These are phyloP conservation scores for Cheilosia soror DNA, from an alignment of 2,888 invertebrate genomes.

Conservation along the genomic window DNA sequence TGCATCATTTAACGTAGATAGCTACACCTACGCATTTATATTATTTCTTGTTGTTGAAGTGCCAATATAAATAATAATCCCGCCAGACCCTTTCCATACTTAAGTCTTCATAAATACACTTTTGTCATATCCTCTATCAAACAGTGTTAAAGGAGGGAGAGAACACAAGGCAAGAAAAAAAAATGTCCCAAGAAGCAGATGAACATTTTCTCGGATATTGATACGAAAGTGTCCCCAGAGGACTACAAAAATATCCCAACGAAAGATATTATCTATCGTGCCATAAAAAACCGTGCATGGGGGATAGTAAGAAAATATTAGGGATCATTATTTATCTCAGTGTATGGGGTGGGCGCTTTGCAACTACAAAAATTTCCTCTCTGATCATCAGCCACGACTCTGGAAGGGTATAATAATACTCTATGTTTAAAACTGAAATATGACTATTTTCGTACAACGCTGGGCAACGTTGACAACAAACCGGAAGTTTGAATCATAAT, in stretches of 20 bases:
- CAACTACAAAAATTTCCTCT: background rate
- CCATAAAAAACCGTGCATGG: constrained; percentile 9
- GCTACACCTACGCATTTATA: background rate
- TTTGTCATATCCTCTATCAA: constrained; percentile 32
- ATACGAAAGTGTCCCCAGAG: constrained; percentile 46
- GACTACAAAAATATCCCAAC: constrained; percentile 19
- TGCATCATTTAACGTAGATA: constrained; percentile 2
- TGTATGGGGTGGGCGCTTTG: background rate
- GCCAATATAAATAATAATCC: constrained; percentile 42
- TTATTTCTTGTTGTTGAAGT: background rate
- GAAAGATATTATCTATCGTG: constrained; percentile 11
- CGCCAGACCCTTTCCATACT: constrained; percentile 25
- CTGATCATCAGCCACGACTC: constrained; percentile 6
- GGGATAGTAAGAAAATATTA: constrained; percentile 28
- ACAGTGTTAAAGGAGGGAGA: constrained; percentile 4
- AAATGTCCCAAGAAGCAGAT: background rate
- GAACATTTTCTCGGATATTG: constrained; percentile 41
- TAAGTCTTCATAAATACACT: constrained; percentile 33
- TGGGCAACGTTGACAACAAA: constrained; percentile 22
- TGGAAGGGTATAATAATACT: background rate
- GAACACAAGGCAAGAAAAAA: background rate
- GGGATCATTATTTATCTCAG: constrained; percentile 41
- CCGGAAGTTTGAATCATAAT: constrained; percentile 65
- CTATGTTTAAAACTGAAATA: constrained; percentile 36
- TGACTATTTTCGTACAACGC: constrained; percentile 16